phyloP scores from a whole-genome alignment of 64 coral and sea anemone species.

The Anthopleura sola region DNA sequence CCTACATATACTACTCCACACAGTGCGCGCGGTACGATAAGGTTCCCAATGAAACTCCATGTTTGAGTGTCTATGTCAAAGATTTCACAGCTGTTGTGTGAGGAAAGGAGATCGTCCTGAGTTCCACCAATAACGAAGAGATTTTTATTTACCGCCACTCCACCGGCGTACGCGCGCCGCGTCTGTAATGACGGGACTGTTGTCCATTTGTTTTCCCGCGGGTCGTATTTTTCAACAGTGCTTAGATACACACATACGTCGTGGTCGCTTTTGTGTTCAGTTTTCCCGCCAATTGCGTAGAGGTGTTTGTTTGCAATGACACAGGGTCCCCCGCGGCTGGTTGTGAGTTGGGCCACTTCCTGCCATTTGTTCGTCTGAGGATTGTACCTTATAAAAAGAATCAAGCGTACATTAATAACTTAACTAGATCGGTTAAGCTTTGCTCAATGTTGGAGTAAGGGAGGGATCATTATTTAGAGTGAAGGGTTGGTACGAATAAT shows the following conservation, averaged over 20 bases:
- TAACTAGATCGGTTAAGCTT: no score
- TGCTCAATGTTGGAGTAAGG: no score
- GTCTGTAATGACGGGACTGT: constrained; percentile 61
- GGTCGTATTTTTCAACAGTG: constrained; percentile 71
- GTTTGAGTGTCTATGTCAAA: constrained; percentile 47
- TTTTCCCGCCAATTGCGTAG: constrained; percentile 90
- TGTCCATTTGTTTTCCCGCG: constrained; percentile 67
- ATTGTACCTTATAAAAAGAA: constrained; percentile 52
- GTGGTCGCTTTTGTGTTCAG: constrained; percentile 58
- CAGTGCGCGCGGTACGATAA: constrained; percentile 73
- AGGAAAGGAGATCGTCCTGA: constrained; percentile 81
- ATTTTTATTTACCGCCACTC: constrained; percentile 47
- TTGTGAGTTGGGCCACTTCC: constrained; percentile 57
- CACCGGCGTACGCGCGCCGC: constrained; percentile 80
- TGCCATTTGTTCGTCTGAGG: constrained; percentile 78
- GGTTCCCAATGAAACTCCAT: constrained; percentile 67
- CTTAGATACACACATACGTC: constrained; percentile 71
- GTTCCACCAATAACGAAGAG: constrained; percentile 91
- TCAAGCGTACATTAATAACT: not conserved
- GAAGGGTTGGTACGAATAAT: no score
- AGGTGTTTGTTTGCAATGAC: constrained; percentile 69
- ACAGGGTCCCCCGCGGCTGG: constrained; percentile 74
- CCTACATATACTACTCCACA: constrained; percentile 62
- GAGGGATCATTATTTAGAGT: no score
- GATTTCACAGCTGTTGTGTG: constrained; percentile 78